phyloP scores from a whole-genome alignment of 2,113 vertebrate genomes.

The human region DNA sequence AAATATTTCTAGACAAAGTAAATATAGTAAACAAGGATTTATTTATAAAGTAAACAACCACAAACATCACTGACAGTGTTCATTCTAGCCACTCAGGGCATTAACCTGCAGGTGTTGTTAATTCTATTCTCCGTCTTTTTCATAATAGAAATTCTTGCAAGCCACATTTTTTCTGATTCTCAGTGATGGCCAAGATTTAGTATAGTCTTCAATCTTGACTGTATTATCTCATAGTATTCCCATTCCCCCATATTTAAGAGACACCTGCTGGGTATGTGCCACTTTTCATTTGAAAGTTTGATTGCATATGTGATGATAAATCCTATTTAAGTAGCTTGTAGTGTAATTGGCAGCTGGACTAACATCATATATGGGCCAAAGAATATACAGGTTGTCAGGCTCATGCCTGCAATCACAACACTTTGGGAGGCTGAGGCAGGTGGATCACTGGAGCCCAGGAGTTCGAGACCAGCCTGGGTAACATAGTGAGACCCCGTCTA shows the following conservation, averaged over 20 bases:
- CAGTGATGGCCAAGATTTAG: neutral
- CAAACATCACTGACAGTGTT: neutral
- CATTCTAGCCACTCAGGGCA: neutral
- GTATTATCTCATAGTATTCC: neutral
- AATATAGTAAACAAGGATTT: neutral
- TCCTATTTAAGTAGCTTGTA: neutral
- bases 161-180: neutral
- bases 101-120: neutral
- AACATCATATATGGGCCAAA: neutral
- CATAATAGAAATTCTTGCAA: neutral
- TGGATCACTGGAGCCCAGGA: too few relatives aligned
- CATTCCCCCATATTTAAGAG: neutral
- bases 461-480: too few relatives aligned
- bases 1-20: slow-evolving; percentile 31
- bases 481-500: too few relatives aligned
- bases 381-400: neutral
- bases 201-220: neutral
- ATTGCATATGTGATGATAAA: neutral
- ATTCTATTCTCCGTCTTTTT: slow-evolving; percentile 26
- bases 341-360: neutral
- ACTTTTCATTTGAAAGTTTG: neutral
- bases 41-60: neutral
- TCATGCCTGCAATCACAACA: too few relatives aligned
- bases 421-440: too few relatives aligned
- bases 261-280: neutral